phyloP scores from a whole-genome alignment of 2,797 vertebrate genomes.

The Thaleichthys pacificus region DNA sequence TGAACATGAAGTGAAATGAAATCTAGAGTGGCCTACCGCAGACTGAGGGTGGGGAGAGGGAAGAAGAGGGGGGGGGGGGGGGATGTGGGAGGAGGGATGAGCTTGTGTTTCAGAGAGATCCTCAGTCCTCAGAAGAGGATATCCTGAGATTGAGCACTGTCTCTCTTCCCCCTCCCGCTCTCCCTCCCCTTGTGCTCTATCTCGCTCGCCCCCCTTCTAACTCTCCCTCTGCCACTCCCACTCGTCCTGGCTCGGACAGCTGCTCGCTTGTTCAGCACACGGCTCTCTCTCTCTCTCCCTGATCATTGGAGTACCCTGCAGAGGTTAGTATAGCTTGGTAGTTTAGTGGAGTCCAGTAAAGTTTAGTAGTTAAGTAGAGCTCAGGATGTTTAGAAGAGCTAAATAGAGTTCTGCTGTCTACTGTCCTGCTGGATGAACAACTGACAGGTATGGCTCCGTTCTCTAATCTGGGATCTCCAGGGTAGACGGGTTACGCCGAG shows the following conservation, averaged over 20 bases:
- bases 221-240: slow-evolving; percentile 10
- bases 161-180: slow-evolving; percentile 20
- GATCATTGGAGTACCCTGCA: not conserved
- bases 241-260: not conserved
- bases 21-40: not conserved
- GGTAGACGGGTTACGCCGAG: not conserved
- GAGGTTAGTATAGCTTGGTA: not conserved
- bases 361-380: too few relatives aligned
- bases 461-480: not conserved
- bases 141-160: slow-evolving; percentile 58
- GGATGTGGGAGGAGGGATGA: slow-evolving; percentile 46
- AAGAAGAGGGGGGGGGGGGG: not conserved
- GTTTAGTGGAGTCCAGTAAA: not conserved
- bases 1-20: not conserved
- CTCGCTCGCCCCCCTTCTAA: not conserved
- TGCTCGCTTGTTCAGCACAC: not conserved
- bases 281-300: not conserved
- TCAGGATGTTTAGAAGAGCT: not conserved
- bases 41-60: slow-evolving; percentile 15
- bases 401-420: not conserved
- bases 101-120: slow-evolving; percentile 43
- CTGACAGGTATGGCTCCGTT: slow-evolving; percentile 48
- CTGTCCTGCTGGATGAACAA: slow-evolving; percentile 27
- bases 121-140: slow-evolving; percentile 48
- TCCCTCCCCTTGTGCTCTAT: not conserved